phyloP scores from a whole-genome alignment of 2,797 vertebrate genomes.

The Peromyscus melanophrys region DNA sequence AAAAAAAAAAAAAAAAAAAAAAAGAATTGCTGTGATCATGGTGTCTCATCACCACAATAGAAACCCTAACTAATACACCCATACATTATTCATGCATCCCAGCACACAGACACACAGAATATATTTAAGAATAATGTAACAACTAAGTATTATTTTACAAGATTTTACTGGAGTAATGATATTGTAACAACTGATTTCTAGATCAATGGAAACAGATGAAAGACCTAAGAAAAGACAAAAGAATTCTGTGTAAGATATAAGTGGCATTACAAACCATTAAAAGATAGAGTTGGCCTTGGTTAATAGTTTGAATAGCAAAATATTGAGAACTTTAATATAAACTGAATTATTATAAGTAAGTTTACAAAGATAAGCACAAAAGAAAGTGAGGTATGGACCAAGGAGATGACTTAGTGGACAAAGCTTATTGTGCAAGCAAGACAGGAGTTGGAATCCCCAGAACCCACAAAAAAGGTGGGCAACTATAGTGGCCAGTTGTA shows the following conservation, averaged over 20 bases:
- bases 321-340: slow-evolving; percentile 51
- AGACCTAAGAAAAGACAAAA: background rate
- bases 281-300: background rate
- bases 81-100: background rate
- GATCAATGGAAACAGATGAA: slow-evolving; percentile 43
- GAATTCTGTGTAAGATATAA: background rate
- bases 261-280: background rate
- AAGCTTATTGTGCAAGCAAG: background rate
- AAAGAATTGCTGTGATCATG: background rate
- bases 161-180: background rate
- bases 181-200: background rate
- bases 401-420: background rate
- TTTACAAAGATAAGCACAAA: background rate
- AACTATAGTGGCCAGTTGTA: background rate
- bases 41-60: background rate
- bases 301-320: slow-evolving; percentile 30
- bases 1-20: no score
- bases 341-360: background rate
- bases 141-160: slow-evolving; percentile 3
- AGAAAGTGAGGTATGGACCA: background rate
- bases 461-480: background rate
- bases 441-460: background rate
- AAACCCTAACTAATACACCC: background rate
- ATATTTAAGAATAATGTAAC: background rate
- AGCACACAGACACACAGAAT: background rate